A percentile compares a stretch with the other conserved stretches of the same genome.
Conservation (phyloP, 2,888 invertebrate genomes). For the Macroteleia sp. region DNA sequence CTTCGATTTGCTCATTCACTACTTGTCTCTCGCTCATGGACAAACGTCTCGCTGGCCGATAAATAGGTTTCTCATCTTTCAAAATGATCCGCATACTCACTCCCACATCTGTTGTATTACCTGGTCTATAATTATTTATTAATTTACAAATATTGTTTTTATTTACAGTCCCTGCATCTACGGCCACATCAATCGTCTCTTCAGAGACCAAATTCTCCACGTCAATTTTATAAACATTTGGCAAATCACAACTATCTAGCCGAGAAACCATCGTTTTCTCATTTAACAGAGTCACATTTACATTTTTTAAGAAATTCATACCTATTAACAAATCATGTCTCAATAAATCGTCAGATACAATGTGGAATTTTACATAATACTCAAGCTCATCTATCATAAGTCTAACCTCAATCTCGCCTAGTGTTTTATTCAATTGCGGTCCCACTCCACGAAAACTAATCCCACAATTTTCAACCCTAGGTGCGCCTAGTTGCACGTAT, state of each 20-base stretch:
- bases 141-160: background rate
- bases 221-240: background rate
- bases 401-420: background rate
- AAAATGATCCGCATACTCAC: background rate
- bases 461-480: background rate
- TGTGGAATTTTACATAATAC: background rate
- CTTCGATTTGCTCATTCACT: background rate
- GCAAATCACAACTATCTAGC: background rate
- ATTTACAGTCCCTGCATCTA: background rate
- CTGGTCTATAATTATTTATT: background rate
- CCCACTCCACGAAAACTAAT: background rate
- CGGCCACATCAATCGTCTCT: background rate
- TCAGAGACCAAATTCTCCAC: background rate
- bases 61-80: background rate
- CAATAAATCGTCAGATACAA: background rate
- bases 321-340: background rate
- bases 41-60: background rate
- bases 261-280: background rate
- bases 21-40: background rate
- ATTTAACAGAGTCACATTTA: background rate
- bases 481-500: background rate
- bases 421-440: background rate
- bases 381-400: background rate
- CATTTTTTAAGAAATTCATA: background rate
- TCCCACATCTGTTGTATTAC: background rate